Conservation (phyloP, 2,888 invertebrate species). For the Clivina fossor region DNA sequence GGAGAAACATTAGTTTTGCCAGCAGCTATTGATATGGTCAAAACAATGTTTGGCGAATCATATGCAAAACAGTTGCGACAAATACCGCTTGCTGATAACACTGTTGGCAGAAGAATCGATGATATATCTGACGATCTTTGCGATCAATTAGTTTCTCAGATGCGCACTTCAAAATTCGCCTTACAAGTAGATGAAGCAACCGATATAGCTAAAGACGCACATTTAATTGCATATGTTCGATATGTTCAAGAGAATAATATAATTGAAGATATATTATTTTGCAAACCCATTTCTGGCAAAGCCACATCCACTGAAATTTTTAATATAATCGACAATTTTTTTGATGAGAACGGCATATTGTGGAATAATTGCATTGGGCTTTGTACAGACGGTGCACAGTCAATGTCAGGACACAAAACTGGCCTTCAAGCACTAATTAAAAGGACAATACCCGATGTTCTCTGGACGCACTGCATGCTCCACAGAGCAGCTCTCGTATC, state of each 20-base stretch:
- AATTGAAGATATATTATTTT: conserved; percentile 27
- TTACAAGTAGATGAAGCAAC: conserved; percentile 44
- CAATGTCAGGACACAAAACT: conserved; percentile 28
- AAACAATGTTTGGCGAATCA: conserved; percentile 35
- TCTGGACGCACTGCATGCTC: conserved; percentile 30
- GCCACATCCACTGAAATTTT: conserved; percentile 30
- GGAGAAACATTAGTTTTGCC: conserved; percentile 35
- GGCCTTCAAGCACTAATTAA: conserved; percentile 20
- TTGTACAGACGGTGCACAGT: conserved; percentile 32
- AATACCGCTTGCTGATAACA: conserved; percentile 45
- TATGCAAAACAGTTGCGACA: conserved; percentile 42
- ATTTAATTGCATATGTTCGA: conserved; percentile 39
- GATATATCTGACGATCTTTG: conserved; percentile 32
- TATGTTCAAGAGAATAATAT: conserved; percentile 23
- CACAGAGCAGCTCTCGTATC: conserved; percentile 29
- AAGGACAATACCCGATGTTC: conserved; percentile 17
- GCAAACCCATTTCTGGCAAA: conserved; percentile 29
- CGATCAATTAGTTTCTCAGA: conserved; percentile 22
- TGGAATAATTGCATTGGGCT: conserved; percentile 32
- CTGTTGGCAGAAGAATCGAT: conserved; percentile 30
- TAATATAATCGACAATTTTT: conserved; percentile 30
- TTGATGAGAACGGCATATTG: conserved; percentile 22
- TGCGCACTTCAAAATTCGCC: conserved; percentile 37
- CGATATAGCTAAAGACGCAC: conserved; percentile 42
- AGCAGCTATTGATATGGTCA: conserved; percentile 37